Base-by-base conservation (phyloP, 2,113 vertebrate genomes). In the Xiphorhynchus elegans region DNA sequence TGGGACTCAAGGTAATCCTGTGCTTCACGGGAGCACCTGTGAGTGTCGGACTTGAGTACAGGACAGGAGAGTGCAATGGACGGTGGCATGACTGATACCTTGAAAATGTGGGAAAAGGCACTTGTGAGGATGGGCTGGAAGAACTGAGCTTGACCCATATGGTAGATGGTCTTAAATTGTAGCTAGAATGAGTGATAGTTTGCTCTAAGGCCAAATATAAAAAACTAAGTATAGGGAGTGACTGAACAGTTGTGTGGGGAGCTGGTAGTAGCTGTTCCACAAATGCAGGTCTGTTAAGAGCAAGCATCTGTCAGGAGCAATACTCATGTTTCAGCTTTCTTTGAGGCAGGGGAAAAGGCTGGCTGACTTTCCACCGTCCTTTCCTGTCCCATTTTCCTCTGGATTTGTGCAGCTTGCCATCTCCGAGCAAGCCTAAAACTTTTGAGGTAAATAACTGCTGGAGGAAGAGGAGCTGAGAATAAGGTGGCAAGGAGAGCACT, bases 41-140 rank as follows among this genome's bases (percentile, higher is more conserved):
- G 13, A 23, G 37, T 6, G 3, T 7, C n/a, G 53, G 55, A 2
- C n/a, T 33, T 25, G 70, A 76, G 53, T 46, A 10, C 26, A 2
- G 17, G 56, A 17, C 42, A 44, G 13, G 62, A 29, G 59, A 26
- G 37, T 16, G 23, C 59, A 21, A 31, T 31, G n/a, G 29, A 40
- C 44, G 16, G 23, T 10, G 42, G 40, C 1, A 0, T 26, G 24
- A 37, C 49, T 28, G 50, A 5, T 15, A 7, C 0, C 37, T 44
- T 62, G 37, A 56, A 72, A 64, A 64, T 5, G 28, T 62, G 62
- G 75, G 78, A 28, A 81, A 89, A 58, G 8, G 46, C 20, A 5
- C 37, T 25, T 53, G 20, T 59, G n/a, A 85, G 49, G 53, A 28
- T 24, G 62, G 14, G 6, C 24, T 66, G 70, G 7, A 78, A 91